These are phyloP conservation scores for Megaleporinus macrocephalus DNA, from an alignment of 2,113 vertebrate species.

Conservation along the genomic window DNA sequence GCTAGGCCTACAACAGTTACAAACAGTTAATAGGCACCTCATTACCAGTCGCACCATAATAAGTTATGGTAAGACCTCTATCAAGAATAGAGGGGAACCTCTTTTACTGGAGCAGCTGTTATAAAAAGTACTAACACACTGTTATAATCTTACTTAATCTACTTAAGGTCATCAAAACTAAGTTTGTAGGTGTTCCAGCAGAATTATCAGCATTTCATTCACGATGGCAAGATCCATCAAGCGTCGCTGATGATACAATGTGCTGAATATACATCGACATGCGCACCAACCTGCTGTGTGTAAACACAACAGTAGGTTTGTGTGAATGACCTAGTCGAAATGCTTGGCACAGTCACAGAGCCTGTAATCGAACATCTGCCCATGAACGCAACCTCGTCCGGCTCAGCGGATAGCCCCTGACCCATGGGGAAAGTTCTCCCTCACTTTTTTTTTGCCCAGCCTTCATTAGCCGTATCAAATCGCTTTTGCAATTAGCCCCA, in stretches of 20 bases:
- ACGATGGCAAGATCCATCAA: neutral
- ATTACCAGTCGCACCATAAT: no score
- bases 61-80: no score
- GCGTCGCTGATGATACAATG: neutral
- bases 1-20: no score
- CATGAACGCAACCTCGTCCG: constrained; percentile 49
- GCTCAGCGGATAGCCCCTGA: constrained; percentile 58
- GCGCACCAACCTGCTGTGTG: neutral
- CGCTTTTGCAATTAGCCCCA: constrained; percentile 58
- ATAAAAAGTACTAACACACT: neutral
- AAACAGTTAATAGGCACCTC: no score
- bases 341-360: constrained; percentile 40
- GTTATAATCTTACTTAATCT: neutral
- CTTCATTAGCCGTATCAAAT: constrained; percentile 65
- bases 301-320: constrained; percentile 28
- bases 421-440: constrained; percentile 54
- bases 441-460: constrained; percentile 48
- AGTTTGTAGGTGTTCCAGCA: no score
- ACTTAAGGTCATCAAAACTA: no score
- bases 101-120: neutral
- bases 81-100: no score
- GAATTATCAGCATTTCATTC: neutral
- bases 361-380: constrained; percentile 70
- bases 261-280: neutral
- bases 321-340: constrained; percentile 27